Base-by-base conservation (phyloP, 2,113 vertebrate species). In the Sigmodon hispidus region DNA sequence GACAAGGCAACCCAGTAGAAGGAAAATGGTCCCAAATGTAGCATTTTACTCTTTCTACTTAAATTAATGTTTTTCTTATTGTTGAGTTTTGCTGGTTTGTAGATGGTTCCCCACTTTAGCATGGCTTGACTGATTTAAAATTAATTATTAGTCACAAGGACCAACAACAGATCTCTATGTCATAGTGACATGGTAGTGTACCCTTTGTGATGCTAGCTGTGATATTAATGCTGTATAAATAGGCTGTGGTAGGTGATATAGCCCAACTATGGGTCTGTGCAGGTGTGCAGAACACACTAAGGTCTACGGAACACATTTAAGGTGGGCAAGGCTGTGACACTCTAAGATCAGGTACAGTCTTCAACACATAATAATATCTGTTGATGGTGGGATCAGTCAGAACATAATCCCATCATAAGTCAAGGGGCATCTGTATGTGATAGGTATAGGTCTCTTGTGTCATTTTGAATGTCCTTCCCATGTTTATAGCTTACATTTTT, bases 171-270 rank as follows among this genome's bases (percentile, higher is more conserved):
- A 21, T 45, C 3, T n/a, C 50, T 10, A 1, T 21, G 10, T 6
- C 0, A 6, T 22, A 57, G 61, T 8, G 31, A 1, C 29, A 15
- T 6, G 1, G 9, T 22, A 57, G 61, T 8, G 31, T 5, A 9
- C 73, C 9, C 7, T 57, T 24, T 3, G 2, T 17, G 57, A 12
- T 63, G 15, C 12, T n/a, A n/a, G 31, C 16, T 2, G 22, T n/a
- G 31, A 29, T 7, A 3, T 1, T 43, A 43, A 61, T 5, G 45
- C 2, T 15, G 22, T 9, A 7, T n/a, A 17, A 45, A 9, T 36
- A 11, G 22, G 22, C 11, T 59, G 12, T 73, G 34, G 52, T 65
- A 7, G 59, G 26, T 13, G n/a, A 21, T 21, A 0, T 36, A 19
- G 40, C 73, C 31, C 22, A 67, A 17, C 10, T 48, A 15, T 70